Conservation (phyloP, 2,888 invertebrate genomes). For the Cepaea hortensis region DNA sequence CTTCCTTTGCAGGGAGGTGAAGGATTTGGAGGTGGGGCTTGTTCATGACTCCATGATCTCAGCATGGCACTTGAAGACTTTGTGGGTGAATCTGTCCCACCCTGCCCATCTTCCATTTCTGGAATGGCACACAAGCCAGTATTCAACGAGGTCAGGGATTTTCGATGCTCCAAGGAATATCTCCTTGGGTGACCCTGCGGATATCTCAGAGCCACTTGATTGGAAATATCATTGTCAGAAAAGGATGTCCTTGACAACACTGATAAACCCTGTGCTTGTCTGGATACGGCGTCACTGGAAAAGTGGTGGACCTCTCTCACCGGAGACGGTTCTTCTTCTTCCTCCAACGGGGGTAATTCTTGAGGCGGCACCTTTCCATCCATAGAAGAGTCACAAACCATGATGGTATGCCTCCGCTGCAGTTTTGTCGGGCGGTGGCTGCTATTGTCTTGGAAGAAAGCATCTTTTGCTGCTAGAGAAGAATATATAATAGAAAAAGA, state of each 20-base stretch:
- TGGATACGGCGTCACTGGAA: neutral
- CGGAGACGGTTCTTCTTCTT: slow-evolving; percentile 52
- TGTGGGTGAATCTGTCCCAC: slow-evolving; percentile 32
- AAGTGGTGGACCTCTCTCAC: slow-evolving; percentile 45
- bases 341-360: slow-evolving; percentile 55
- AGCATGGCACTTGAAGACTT: neutral
- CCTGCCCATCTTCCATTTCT: slow-evolving; percentile 49
- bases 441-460: slow-evolving; percentile 9
- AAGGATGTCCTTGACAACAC: slow-evolving; percentile 10
- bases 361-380: slow-evolving; percentile 51
- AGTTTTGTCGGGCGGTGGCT: slow-evolving; percentile 49
- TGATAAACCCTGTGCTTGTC: neutral
- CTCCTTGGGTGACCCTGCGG: slow-evolving; percentile 32
- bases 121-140: slow-evolving; percentile 53
- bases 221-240: slow-evolving; percentile 38
- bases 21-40: slow-evolving; percentile 49
- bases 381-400: slow-evolving; percentile 70
- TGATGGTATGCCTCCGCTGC: slow-evolving; percentile 70
- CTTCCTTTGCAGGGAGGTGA: slow-evolving; percentile 45
- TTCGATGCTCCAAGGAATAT: slow-evolving; percentile 47
- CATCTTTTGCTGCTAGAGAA: slow-evolving; percentile 26
- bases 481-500: neutral
- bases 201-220: slow-evolving; percentile 30
- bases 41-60: slow-evolving; percentile 42
- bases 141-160: slow-evolving; percentile 51